Percentiles rank a stretch among this genome's conserved stretches.
Conservation (phyloP, 2,888 invertebrate genomes). For the Metallyticus violacea region DNA sequence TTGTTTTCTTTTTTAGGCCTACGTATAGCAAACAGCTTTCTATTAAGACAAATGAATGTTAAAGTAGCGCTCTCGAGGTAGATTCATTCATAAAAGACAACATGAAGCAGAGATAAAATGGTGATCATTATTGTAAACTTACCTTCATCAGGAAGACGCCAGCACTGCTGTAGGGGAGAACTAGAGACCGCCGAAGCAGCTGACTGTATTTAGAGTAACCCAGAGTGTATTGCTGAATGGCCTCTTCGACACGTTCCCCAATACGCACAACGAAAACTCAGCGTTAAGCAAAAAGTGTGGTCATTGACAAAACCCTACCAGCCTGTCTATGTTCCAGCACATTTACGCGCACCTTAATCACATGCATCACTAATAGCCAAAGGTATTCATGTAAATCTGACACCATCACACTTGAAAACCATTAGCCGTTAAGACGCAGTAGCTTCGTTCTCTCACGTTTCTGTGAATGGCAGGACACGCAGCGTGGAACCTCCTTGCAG, state of each 20-base stretch:
- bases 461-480: background rate
- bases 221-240: background rate
- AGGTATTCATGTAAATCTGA: background rate
- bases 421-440: no score
- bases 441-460: background rate
- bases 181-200: background rate
- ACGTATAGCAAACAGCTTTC: background rate
- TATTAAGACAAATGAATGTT: background rate
- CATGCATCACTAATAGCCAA: background rate
- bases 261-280: background rate
- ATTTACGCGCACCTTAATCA: background rate
- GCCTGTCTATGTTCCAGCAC: background rate
- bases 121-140: background rate
- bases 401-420: background rate
- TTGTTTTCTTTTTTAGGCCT: background rate
- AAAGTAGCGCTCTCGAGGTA: background rate
- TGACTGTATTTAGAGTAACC: background rate
- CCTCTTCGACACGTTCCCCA: background rate
- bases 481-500: background rate
- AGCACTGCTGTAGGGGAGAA: background rate
- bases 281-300: background rate
- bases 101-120: background rate
- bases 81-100: background rate
- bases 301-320: background rate
- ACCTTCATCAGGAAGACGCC: background rate